Base-by-base conservation (phyloP, 2,113 vertebrate genomes). In the Podarcis cretensis region DNA sequence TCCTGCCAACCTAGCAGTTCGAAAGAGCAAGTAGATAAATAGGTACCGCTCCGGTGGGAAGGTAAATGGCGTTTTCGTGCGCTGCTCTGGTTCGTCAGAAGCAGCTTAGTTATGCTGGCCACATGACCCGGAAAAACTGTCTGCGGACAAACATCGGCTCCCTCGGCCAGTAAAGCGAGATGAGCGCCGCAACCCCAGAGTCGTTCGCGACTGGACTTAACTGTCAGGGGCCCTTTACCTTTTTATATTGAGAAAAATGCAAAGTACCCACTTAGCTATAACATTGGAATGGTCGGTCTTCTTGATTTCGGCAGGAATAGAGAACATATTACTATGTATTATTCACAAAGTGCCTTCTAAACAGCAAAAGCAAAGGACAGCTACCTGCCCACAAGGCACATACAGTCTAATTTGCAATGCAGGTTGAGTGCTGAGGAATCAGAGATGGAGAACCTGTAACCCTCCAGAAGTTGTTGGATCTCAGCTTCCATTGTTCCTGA, bases 181-280 rank as follows among this genome's bases (percentile, higher is more conserved):
- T 54, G 48, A 12, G 48, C 48, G 9, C 48, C 10, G 2, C 48
- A 54, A 54, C 48, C 48, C 48, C 48, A 54, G 48, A 54, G 10
- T 54, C 9, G 10, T 54, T 54, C 10, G 48, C 0, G 10, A 54
- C 48, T 54, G 48, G 48, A 12, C 48, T 54, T 10, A 54, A 54
- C 48, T 54, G 48, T 54, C 48, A 54, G 48, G 48, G 9, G 10
- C 9, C 48, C 10, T 54, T 54, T 10, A 48, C 48, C 48, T 48
- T 54, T 54, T 54, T 54, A 12, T 54, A 54, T 54, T 54, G 48
- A 81, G 25, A 57, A 74, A 63, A 90, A 89, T 92, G 32, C 13
- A 77, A 92, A 92, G 91, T 0, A 10, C 54, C 83, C 78, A 59
- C 18, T 90, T 90, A 80, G 85, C 75, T 65, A 27, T 20, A 83